Evolutionary conservation across 2,888 invertebrate genomes (phyloP), one percentile per base, ranked within the genome.

Genomic region (Harpalus rufipes): DNA sequence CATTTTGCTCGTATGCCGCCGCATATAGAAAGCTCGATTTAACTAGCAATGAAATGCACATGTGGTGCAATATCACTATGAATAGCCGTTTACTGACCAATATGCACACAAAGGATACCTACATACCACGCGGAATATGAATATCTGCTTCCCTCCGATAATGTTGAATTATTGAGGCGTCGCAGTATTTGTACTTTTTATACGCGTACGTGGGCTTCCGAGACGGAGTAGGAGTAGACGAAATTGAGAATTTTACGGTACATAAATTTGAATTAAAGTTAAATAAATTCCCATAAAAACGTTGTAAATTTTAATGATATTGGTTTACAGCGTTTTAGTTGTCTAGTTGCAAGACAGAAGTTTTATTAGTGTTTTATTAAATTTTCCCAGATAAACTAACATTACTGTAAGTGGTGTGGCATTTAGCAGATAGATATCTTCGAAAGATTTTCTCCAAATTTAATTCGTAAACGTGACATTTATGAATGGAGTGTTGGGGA

Each of bases 231-330:
- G 16, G 10, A 18, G 63, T 63, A 25, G 21, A 10, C 25, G 25
- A 25, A 63, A 63, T 63, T 63, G 63, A 12, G 25, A 63, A 25
- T 21, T 63, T 63, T 63, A 63, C 63, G 63, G 63, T 25, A 63
- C 63, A 25, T 63, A 63, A 63, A 63, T 63, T 51, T 63, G 21
- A 25, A 25, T 63, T 63, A 74, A 74, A 74, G 51, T 74, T 51
- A 74, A 74, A 74, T 74, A 74, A 74, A 41, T 74, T 74, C 74
- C 41, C 44, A 51, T 44, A 74, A 41, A 74, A 74, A 44, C 39
- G 74, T 74, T 74, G 39, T 74, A 74, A 44, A 44, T 74, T 44
- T 74, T 16, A 74, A 74, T 5, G 16, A 74, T 74, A 74, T 74
- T 74, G 74, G 21, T 74, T 74, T 61, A 61, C 44, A 51, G 10